These are phyloP conservation scores for Mylabris phalerata DNA, from an alignment of 1,140 invertebrate genomes.

Conservation along the genomic window DNA sequence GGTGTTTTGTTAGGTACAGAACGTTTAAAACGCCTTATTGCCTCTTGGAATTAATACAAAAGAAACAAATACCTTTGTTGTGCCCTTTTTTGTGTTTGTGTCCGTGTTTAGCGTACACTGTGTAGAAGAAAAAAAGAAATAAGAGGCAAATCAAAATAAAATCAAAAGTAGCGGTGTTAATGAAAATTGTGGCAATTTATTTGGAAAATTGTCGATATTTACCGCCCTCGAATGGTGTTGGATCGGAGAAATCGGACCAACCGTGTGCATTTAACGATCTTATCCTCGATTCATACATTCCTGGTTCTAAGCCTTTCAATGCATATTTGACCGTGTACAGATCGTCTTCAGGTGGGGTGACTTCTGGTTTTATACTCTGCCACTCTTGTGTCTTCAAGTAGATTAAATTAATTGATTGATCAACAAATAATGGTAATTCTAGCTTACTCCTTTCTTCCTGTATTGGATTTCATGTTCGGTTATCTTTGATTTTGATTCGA, in stretches of 20 bases:
- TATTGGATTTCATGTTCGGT: slow-evolving; percentile 28
- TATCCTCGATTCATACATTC: slow-evolving; percentile 28
- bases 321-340: slow-evolving; percentile 27
- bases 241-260: slow-evolving; percentile 31
- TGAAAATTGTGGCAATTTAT: slow-evolving; percentile 1
- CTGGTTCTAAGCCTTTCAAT: slow-evolving; percentile 22
- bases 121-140: slow-evolving; percentile 23
- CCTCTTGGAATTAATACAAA: not conserved
- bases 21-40: not conserved
- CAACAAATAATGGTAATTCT: not conserved
- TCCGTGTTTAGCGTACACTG: slow-evolving; percentile 27
- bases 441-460: slow-evolving; percentile 32
- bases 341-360: slow-evolving; percentile 20
- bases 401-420: not conserved
- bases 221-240: slow-evolving; percentile 27
- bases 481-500: slow-evolving; percentile 31
- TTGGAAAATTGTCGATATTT: slow-evolving; percentile 14
- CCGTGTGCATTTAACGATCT: slow-evolving; percentile 29
- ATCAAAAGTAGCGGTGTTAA: slow-evolving; percentile 4
- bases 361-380: slow-evolving; percentile 23
- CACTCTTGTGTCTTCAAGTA: slow-evolving; percentile 25
- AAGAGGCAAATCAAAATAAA: slow-evolving; percentile 8
- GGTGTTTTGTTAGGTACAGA: no score
- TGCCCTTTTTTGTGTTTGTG: slow-evolving; percentile 29
- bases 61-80: not conserved